Conservation (phyloP, 1,140 invertebrate genomes). For the Lordiphosa stackelbergi region DNA sequence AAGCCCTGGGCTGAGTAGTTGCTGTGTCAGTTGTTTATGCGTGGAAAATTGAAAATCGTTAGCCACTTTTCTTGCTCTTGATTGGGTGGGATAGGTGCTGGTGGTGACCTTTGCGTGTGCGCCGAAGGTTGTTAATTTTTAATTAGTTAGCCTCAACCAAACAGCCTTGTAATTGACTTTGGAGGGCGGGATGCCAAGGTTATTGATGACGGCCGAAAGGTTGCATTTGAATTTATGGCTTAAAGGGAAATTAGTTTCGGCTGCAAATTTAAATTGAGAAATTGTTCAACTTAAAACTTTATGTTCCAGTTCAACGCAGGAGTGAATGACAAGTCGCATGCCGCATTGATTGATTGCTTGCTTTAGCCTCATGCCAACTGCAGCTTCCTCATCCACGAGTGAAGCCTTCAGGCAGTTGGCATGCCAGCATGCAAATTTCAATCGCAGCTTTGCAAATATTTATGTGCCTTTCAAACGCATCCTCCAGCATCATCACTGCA, state of each 20-base stretch:
- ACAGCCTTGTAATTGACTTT: slow-evolving; percentile 35
- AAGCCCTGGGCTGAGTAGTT: slow-evolving; percentile 1
- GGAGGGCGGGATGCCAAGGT: slow-evolving; percentile 25
- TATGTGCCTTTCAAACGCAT: slow-evolving; percentile 46
- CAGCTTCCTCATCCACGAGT: slow-evolving; percentile 8
- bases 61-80: slow-evolving; percentile 7
- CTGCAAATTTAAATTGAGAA: slow-evolving; percentile 23
- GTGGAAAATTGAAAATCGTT: slow-evolving; percentile 43
- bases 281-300: slow-evolving; percentile 5
- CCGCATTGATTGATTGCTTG: slow-evolving; percentile 63
- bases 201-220: slow-evolving; percentile 50
- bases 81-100: slow-evolving; percentile 3
- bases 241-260: slow-evolving; percentile 3
- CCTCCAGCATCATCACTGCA: neutral
- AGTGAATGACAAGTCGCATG: slow-evolving; percentile 44
- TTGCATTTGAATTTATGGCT: slow-evolving; percentile 66
- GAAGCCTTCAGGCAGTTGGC: slow-evolving; percentile 4
- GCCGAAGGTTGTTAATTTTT: slow-evolving; percentile 64
- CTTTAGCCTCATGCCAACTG: slow-evolving; percentile 25
- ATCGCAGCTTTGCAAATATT: slow-evolving; percentile 46
- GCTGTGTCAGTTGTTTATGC: slow-evolving; percentile 36
- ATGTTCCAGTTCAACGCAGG: slow-evolving; percentile 13
- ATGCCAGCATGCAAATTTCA: slow-evolving; percentile 50
- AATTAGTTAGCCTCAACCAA: slow-evolving; percentile 46
- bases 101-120: slow-evolving; percentile 61